These are phyloP conservation scores for Tridacna crocea DNA, from an alignment of 2,888 invertebrate species.

Conservation along the genomic window DNA sequence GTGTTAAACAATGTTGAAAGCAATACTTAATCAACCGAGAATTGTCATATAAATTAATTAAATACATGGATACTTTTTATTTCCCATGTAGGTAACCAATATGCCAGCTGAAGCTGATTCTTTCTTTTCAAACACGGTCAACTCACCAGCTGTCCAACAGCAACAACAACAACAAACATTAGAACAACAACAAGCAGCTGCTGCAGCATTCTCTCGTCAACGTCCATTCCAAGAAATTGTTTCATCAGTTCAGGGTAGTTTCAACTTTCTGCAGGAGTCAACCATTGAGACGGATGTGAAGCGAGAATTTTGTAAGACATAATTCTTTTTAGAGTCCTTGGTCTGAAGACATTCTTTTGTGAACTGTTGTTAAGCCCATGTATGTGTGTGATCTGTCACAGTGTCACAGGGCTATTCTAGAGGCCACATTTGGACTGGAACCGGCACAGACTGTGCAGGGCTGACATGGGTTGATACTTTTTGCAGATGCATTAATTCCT, in stretches of 20 bases:
- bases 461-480: no score
- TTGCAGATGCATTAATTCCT: no score
- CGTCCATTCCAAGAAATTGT: constrained; percentile 81
- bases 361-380: no score
- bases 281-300: constrained; percentile 86
- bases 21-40: no score
- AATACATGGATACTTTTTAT: no score
- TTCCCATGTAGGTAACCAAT: constrained; percentile 29
- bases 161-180: constrained; percentile 38
- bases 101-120: constrained; percentile 66
- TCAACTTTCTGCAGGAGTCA: constrained; percentile 91
- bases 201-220: constrained; percentile 53
- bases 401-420: no score
- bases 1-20: no score
- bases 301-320: constrained; percentile 61
- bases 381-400: no score
- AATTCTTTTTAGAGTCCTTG: background rate
- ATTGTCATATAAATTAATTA: no score
- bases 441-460: no score
- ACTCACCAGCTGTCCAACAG: constrained; percentile 52
- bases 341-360: background rate
- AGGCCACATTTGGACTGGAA: no score
- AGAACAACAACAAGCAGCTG: constrained; percentile 46
- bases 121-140: constrained; percentile 61
- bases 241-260: constrained; percentile 82